Conservation (phyloP, 2,888 invertebrate species). For the Rhorus exstirpatorius region DNA sequence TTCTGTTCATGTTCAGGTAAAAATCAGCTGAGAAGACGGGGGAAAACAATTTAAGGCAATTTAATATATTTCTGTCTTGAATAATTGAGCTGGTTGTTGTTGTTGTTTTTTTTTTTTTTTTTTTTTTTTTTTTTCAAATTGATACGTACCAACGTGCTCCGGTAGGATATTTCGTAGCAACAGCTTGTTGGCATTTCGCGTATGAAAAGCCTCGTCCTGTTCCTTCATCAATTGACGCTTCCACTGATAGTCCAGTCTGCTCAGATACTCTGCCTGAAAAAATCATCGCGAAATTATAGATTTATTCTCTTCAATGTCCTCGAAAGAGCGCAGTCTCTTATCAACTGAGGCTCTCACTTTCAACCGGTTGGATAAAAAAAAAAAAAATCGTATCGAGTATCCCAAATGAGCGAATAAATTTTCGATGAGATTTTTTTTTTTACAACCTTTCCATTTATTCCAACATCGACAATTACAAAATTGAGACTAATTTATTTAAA, state of each 20-base stretch:
- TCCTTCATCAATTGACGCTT: conserved; percentile 92
- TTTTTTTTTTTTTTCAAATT: background rate
- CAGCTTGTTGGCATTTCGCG: conserved; percentile 95
- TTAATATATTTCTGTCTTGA: background rate
- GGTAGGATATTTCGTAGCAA: conserved; percentile 97
- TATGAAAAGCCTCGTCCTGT: conserved; percentile 94
- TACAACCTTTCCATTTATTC: background rate
- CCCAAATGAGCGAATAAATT: no score
- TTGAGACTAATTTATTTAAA: no score
- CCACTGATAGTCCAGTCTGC: conserved; percentile 94
- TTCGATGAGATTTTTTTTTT: background rate
- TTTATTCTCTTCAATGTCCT: conserved; percentile 22
- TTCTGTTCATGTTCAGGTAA: conserved; percentile 91
- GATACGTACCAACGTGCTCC: conserved; percentile 93
- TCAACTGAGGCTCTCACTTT: no score
- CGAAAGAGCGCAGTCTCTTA: no score
- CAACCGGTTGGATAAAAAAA: no score
- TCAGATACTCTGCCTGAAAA: conserved; percentile 92
- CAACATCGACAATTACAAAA: no score
- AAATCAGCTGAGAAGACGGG: conserved; percentile 89
- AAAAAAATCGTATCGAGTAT: no score
- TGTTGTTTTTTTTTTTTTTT: conserved; percentile 1
- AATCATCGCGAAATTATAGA: background rate
- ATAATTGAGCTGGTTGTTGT: no score
- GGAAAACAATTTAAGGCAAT: conserved; percentile 43